Evolutionary conservation across 2,113 vertebrate genomes (phyloP).

Genomic region (Takifugu bimaculatus): DNA sequence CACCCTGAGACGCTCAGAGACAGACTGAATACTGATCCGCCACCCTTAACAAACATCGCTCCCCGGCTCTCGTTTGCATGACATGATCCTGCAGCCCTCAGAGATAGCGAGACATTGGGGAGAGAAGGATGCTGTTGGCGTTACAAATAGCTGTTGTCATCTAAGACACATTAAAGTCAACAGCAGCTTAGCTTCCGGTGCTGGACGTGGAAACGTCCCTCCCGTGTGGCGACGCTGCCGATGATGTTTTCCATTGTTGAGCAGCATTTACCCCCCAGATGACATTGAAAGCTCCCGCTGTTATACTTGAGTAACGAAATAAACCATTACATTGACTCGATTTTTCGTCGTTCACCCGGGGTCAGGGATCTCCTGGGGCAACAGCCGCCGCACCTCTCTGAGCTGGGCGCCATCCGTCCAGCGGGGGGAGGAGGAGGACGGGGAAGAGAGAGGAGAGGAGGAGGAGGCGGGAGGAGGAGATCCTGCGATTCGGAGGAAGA

Average conservation of each 20-base stretch:
- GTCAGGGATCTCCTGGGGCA: conserved; percentile 47
- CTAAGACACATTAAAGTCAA: conserved; percentile 3
- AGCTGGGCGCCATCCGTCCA: conserved; percentile 10
- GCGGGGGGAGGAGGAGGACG: conserved; percentile 4
- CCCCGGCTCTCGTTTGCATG: conserved; percentile 19
- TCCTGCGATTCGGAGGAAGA: conserved; percentile 6
- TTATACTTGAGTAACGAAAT: conserved; percentile 60
- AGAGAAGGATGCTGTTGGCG: conserved; percentile 5
- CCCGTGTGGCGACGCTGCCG: background rate
- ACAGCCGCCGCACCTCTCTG: conserved; percentile 28
- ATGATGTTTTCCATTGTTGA: conserved; percentile 14
- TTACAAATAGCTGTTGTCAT: conserved; percentile 15
- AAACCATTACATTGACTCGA: conserved; percentile 56
- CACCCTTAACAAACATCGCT: conserved; percentile 46
- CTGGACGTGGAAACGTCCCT: conserved; percentile 3
- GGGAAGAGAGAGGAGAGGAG: background rate
- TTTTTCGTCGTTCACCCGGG: conserved; percentile 48
- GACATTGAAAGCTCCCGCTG: conserved; percentile 52
- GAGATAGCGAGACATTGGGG: conserved; percentile 19
- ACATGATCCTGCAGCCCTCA: conserved; percentile 17
- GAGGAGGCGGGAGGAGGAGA: background rate
- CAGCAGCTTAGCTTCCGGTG: background rate
- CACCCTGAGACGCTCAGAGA: conserved; percentile 19
- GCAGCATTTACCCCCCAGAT: conserved; percentile 46
- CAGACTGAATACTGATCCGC: too few species aligned